A percentile compares a stretch with the other conserved stretches of the same genome.
phyloP scores from a whole-genome alignment of 2,113 vertebrate species.

The Saguinus midas region DNA sequence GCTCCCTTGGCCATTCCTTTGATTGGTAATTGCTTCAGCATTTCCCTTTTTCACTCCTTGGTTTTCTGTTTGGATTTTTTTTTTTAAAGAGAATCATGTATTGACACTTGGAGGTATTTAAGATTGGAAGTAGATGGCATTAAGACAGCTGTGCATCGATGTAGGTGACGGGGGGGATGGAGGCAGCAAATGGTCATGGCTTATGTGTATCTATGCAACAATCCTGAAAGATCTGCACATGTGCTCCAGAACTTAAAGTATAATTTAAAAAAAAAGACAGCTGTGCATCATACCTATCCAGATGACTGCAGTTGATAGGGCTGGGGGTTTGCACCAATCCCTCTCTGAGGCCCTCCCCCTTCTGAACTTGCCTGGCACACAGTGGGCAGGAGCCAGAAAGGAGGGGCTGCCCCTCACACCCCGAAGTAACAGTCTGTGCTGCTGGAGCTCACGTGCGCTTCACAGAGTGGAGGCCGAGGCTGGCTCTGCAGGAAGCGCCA shows the following conservation, averaged over 20 bases:
- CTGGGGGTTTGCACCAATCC: no score
- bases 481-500: fast-evolving
- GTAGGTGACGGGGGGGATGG: no score
- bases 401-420: not conserved
- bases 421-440: not conserved
- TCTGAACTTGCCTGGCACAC: not conserved
- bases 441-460: not conserved
- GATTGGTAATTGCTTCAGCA: conserved; percentile 80
- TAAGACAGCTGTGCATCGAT: conserved; percentile 52
- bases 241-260: no score
- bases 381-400: not conserved
- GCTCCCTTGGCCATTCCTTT: conserved; percentile 59
- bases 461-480: not conserved
- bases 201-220: no score
- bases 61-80: conserved; percentile 77
- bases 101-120: conserved; percentile 76
- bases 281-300: not conserved
- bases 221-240: no score
- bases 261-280: conserved; percentile 32
- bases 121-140: conserved; percentile 73
- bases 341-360: not conserved
- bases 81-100: conserved; percentile 71
- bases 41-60: conserved; percentile 71
- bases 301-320: fast-evolving
- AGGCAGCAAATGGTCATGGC: no score